Conservation (phyloP, 1,140 invertebrate species). For the Musca vetustissima region DNA sequence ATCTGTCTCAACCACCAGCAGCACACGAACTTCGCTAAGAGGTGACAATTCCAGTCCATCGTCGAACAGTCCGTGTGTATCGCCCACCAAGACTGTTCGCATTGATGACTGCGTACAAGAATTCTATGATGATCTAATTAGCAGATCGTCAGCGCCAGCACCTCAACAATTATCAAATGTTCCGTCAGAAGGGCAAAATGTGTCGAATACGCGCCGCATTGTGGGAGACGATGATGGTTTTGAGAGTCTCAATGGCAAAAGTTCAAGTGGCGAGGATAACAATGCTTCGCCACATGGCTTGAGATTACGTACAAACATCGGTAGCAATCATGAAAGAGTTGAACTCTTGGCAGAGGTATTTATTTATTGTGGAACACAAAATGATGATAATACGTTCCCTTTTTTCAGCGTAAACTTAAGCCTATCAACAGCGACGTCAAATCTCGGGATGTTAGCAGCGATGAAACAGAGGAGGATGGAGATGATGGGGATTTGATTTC, state of each 20-base stretch:
- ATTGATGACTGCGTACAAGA: constrained; percentile 31
- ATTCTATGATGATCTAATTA: constrained; percentile 30
- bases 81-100: constrained; percentile 28
- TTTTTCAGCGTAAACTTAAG: background rate
- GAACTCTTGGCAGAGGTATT: constrained; percentile 6
- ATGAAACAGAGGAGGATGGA: constrained; percentile 60
- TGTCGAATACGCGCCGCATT: background rate
- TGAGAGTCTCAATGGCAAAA: constrained; percentile 82
- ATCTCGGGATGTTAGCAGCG: constrained; percentile 46
- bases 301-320: constrained; percentile 41
- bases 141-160: background rate
- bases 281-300: constrained; percentile 38
- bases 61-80: constrained; percentile 3
- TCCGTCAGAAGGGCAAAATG: background rate
- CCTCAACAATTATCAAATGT: background rate
- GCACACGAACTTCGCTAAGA: constrained; percentile 24
- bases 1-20: constrained; percentile 29
- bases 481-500: constrained; percentile 59
- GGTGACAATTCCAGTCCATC: constrained; percentile 3
- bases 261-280: constrained; percentile 70
- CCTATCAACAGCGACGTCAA: background rate
- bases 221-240: constrained; percentile 75
- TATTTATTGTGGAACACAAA: background rate
- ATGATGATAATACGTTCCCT: too few species aligned
- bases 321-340: background rate